Conservation (phyloP, 2,888 invertebrate species). For the Watsonalla binaria region DNA sequence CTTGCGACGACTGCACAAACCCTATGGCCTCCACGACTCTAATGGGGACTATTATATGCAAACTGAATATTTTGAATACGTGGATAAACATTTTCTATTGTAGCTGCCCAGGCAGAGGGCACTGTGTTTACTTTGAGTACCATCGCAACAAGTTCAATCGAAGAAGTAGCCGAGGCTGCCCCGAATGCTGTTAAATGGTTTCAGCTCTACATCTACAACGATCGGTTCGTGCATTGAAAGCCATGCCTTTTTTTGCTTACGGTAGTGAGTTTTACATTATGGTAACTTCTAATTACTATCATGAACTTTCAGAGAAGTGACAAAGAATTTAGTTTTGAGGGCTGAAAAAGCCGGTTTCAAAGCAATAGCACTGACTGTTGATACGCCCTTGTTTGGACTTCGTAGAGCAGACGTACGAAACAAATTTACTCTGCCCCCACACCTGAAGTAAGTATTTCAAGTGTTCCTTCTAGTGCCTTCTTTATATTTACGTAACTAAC, state of each 20-base stretch:
- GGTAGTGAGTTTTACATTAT: background rate
- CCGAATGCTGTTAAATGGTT: slow-evolving; percentile 91
- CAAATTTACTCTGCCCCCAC: slow-evolving; percentile 88
- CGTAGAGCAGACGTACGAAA: slow-evolving; percentile 90
- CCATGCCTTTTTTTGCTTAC: background rate
- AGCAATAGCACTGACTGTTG: slow-evolving; percentile 92
- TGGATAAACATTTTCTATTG: background rate
- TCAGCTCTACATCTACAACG: slow-evolving; percentile 93
- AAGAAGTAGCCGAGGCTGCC: slow-evolving; percentile 89
- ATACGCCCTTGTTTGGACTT: slow-evolving; percentile 92
- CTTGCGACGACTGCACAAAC: slow-evolving; percentile 6
- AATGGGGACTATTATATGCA: no score
- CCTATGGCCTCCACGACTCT: no score
- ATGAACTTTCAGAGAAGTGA: slow-evolving; percentile 77
- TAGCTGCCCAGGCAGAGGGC: slow-evolving; percentile 87
- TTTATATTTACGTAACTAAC: background rate
- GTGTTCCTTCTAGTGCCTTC: background rate
- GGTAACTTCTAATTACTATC: background rate
- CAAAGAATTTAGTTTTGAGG: slow-evolving; percentile 83
- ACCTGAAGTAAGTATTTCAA: slow-evolving; percentile 80
- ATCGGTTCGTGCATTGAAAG: slow-evolving; percentile 78
- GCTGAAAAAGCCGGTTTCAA: slow-evolving; percentile 92
- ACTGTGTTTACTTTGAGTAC: slow-evolving; percentile 92
- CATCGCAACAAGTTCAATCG: slow-evolving; percentile 90
- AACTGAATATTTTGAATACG: no score